Conservation (phyloP, 2,113 vertebrate genomes). For the Seriola quinqueradiata region DNA sequence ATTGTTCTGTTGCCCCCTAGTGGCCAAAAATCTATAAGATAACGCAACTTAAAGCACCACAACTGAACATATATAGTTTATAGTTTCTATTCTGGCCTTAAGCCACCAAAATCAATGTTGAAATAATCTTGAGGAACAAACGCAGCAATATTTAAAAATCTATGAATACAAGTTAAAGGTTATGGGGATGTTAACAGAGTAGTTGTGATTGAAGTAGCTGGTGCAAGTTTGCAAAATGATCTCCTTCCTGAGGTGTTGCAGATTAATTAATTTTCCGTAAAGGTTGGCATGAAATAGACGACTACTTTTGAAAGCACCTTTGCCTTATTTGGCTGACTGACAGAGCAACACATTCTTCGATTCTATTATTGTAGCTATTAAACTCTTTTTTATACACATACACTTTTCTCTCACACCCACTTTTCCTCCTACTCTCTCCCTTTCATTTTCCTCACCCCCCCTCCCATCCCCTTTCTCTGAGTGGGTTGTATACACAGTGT, state of each 20-base stretch:
- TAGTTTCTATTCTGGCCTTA: not conserved
- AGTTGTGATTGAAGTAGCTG: not conserved
- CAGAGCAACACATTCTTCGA: slow-evolving; percentile 22
- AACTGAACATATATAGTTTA: not conserved
- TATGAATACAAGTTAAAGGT: not conserved
- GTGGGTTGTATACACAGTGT: slow-evolving; percentile 66
- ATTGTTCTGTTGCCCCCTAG: not conserved
- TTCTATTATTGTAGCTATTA: slow-evolving; percentile 38
- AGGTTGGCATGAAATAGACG: slow-evolving; percentile 29
- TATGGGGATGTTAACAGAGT: not conserved
- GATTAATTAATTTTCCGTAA: slow-evolving; percentile 14
- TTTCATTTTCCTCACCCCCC: slow-evolving; percentile 31
- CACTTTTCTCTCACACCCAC: slow-evolving; percentile 15
- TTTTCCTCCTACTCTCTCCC: slow-evolving; percentile 18
- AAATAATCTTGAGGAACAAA: not conserved
- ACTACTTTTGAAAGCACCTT: slow-evolving; percentile 24
- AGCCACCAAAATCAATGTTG: not conserved
- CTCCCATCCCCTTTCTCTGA: slow-evolving; percentile 24
- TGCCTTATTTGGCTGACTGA: slow-evolving; percentile 46
- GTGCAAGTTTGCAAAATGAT: not conserved
- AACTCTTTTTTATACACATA: slow-evolving; percentile 8
- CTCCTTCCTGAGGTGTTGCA: slow-evolving; percentile 6
- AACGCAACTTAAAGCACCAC: no score
- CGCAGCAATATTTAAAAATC: not conserved
- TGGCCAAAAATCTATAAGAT: not conserved